phyloP scores from a whole-genome alignment of 2,113 vertebrate genomes.

The Orcinus orca region DNA sequence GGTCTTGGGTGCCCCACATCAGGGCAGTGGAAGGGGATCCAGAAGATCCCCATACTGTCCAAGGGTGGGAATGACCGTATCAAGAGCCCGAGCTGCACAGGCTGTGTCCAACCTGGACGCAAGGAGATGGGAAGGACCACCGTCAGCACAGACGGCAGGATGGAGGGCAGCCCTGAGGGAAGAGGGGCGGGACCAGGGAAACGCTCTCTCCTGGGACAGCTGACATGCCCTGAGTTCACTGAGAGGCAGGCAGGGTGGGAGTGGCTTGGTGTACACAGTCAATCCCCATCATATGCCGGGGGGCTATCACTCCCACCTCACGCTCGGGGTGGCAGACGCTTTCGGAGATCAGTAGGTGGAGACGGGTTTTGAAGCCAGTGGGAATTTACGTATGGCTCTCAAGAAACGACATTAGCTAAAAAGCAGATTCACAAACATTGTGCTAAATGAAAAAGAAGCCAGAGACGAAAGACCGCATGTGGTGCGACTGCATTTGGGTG shows the following conservation, averaged over 20 bases:
- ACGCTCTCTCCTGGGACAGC: rapidly evolving
- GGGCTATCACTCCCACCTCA: background rate
- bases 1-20: background rate
- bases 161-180: rapidly evolving
- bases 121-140: background rate
- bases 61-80: too few species aligned
- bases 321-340: rapidly evolving
- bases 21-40: background rate
- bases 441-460: rapidly evolving
- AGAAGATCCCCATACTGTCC: background rate
- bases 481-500: rapidly evolving
- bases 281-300: rapidly evolving
- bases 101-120: background rate
- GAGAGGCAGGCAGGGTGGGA: background rate
- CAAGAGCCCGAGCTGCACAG: background rate
- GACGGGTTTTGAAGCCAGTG: background rate
- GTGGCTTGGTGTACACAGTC: background rate
- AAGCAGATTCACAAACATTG: rapidly evolving
- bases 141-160: rapidly evolving
- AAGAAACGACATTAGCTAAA: rapidly evolving
- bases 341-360: background rate
- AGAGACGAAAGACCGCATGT: rapidly evolving
- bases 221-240: rapidly evolving
- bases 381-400: rapidly evolving
- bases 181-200: rapidly evolving